Base-by-base conservation (phyloP, 2,888 invertebrate genomes). In the Peribatodes rhomboidaria region DNA sequence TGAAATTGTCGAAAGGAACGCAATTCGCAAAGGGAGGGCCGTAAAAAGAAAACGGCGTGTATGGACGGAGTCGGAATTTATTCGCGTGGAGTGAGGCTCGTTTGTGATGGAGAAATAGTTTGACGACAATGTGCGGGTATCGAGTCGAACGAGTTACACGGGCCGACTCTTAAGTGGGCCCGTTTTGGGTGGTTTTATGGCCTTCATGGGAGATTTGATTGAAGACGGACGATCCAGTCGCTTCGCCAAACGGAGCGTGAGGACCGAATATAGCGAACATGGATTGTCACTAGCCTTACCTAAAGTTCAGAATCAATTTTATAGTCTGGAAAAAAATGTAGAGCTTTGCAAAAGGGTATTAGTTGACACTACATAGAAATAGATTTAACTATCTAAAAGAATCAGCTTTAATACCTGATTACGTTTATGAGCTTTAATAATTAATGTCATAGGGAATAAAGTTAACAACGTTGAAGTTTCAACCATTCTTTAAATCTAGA, bases 1-100 rank as follows among this genome's bases (percentile, higher is more conserved):
- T 89, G 88, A 86, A 88, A 89, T 85, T 85, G 88, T 84, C 81
- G 83, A 86, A 85, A 82, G 81, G 80, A 84, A 79, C 79, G 81
- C 83, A 84, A 87, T 85, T 82, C 86, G 77, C 85, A 74, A 75
- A 83, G 83, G 85, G 82, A 73, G 75, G 78, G 65, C 74, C 74
- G 77, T 82, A 84, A 85, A 86, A 81, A 75, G 72, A 70, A 73
- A 66, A 74, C 71, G 74, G 65, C 64, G 61, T 64, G 66, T 47
- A 55, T 62, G 65, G 65, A 72, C 75, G 69, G 72, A 58, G 71
- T 49, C 59, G 68, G 77, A 79, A 82, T 85, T 82, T 84, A 84
- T 83, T 75, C 62, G 44, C 61, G 69, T 69, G 68, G 70, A 57
- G 33, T 10, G 46, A 22, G 46, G 6, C 35, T 42, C 37, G 18